A percentile compares a stretch with the other conserved stretches of the same genome.
Conservation (phyloP, 1,140 invertebrate species). For the Drosophila kanapiae region DNA sequence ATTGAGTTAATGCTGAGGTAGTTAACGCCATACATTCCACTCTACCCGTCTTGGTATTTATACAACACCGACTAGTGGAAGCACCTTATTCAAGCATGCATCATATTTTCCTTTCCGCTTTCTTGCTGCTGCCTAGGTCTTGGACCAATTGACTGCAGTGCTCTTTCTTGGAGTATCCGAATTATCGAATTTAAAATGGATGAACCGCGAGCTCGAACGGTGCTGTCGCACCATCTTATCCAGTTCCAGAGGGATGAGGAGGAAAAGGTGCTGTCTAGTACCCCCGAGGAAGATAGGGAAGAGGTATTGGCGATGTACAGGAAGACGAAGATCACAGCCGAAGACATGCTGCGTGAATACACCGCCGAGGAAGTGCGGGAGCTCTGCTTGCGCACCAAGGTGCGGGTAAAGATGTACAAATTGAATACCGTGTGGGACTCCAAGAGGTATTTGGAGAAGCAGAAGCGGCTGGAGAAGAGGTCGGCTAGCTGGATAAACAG, state of each 20-base stretch:
- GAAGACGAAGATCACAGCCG: conserved; percentile 29
- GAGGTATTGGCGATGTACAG: conserved; percentile 5
- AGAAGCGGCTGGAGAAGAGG: conserved; percentile 29
- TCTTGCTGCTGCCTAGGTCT: too few relatives aligned
- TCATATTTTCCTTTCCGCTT: too few relatives aligned
- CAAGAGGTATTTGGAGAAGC: conserved; percentile 29
- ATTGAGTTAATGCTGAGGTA: too few relatives aligned
- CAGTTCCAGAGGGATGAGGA: conserved; percentile 23
- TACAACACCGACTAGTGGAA: too few relatives aligned
- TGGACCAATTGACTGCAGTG: too few relatives aligned
- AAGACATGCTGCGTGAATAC: conserved; percentile 46
- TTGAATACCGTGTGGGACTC: conserved; percentile 53
- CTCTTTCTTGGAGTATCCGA: too few relatives aligned
- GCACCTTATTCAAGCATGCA: too few relatives aligned
- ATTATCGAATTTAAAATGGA: neutral
- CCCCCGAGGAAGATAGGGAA: conserved; percentile 1
- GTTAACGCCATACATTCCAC: too few relatives aligned
- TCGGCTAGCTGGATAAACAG: conserved; percentile 42
- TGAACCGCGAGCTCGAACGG: neutral
- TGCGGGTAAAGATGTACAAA: conserved; percentile 40
- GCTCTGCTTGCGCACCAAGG: conserved; percentile 55
- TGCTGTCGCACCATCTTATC: neutral
- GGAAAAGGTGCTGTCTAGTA: neutral
- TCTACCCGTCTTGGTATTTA: too few relatives aligned
- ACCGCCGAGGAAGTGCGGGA: conserved; percentile 18